Evolutionary conservation across 2,113 vertebrate genomes (phyloP), one percentile per base, ranked within the genome.

Genomic region (Morone chrysops): DNA sequence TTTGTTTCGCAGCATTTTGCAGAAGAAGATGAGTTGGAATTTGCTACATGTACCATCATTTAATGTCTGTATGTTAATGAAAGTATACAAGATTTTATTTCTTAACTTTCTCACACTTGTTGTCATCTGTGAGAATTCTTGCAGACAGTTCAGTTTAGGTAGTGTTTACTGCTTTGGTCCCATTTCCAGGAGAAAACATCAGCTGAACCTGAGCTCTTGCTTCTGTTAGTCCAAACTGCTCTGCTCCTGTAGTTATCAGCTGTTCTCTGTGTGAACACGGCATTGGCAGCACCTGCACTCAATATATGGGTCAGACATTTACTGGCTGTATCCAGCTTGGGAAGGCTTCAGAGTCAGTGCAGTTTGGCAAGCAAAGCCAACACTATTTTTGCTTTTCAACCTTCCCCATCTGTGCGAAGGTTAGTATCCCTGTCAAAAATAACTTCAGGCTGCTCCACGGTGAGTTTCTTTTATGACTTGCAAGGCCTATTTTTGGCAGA

Each of bases 351-450:
- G 54, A 86, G 56, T 69, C 72, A 18, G 66, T 67, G 67, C 54
- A 41, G 13, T 80, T 80, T 43, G 59, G 71, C 60, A 74, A 60
- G 59, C 16, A 63, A 63, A 72, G 86, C 82, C 89, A 88, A n/a
- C 62, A 14, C 80, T 86, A 82, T 92, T 93, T 92, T 77, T 81
- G 83, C 62, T 40, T 51, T 78, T 83, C 66, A 89, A 88, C 73
- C 72, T 80, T 86, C 56, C 50, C 45, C 65, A 56, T 78, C 67
- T 65, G 54, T 31, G 40, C 73, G 77, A 80, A 87, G 90, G 88
- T 85, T 90, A 75, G 68, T 10, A 65, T 61, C 80, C 51, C 67
- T 77, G 88, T 85, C 93, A 92, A 87, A 92, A 94, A 93, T 94
- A 94, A 70, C 70, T 38, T 38, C 62, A 45, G 47, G 61, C 61